phyloP scores from a whole-genome alignment of 2,797 vertebrate genomes.

The Halcyon leucocephala region DNA sequence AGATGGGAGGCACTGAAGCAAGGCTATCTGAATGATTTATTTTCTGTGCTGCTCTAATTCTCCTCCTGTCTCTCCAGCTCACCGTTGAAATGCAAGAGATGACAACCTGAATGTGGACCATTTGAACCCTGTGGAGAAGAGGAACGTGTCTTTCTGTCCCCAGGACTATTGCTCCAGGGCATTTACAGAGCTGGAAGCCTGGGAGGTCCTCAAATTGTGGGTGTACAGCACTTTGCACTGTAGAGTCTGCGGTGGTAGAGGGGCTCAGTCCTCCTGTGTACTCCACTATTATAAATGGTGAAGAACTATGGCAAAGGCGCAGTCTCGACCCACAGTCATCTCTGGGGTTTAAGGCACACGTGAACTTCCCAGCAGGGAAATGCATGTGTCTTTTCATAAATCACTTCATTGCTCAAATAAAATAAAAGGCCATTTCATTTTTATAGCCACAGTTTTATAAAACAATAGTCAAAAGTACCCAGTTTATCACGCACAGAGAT shows the following conservation, averaged over 20 bases:
- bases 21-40: background rate
- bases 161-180: background rate
- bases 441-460: background rate
- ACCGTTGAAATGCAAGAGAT: background rate
- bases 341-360: background rate
- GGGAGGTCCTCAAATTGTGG: background rate
- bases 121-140: background rate
- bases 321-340: background rate
- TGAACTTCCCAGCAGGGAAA: background rate
- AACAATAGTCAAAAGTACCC: background rate
- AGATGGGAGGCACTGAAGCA: background rate
- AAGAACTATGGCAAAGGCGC: background rate
- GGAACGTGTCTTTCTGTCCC: background rate
- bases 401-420: background rate
- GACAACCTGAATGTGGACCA: background rate
- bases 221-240: background rate
- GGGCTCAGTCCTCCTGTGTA: background rate
- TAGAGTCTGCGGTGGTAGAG: background rate
- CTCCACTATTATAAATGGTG: background rate
- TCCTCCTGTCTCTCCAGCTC: background rate
- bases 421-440: slow-evolving; percentile 23
- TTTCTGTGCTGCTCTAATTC: background rate
- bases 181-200: background rate
- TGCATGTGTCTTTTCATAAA: background rate
- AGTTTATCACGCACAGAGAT: background rate